Conservation (phyloP, 2,113 vertebrate species). For the Zonotrichia leucophrys region DNA sequence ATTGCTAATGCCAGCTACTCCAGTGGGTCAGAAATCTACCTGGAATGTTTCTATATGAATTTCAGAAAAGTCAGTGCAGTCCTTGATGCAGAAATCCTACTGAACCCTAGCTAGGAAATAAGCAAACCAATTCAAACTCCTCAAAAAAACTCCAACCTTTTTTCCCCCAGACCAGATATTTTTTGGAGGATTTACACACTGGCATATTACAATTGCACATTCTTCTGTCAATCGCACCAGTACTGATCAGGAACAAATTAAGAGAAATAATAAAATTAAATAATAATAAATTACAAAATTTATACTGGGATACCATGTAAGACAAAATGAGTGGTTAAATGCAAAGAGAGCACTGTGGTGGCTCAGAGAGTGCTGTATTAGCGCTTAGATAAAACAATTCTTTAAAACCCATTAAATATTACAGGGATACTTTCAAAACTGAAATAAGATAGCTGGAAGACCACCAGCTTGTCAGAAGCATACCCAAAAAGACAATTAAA, state of each 20-base stretch:
- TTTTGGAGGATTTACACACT: not conserved
- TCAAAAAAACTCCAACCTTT: not conserved
- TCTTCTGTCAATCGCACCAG: not conserved
- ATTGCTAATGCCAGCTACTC: not conserved
- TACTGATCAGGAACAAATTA: not conserved
- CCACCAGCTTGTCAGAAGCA: not conserved
- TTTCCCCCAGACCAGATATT: not conserved
- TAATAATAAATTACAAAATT: not conserved
- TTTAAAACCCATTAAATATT: not conserved
- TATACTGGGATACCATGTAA: not conserved
- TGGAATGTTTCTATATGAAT: not conserved
- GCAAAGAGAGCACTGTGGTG: not conserved
- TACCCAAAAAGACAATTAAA: not conserved
- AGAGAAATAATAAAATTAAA: not conserved
- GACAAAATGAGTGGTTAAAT: not conserved
- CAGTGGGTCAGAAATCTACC: not conserved
- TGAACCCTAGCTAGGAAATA: not conserved
- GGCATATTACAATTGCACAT: accelerated
- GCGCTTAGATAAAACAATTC: not conserved
- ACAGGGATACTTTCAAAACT: not conserved
- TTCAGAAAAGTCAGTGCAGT: not conserved
- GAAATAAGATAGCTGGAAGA: not conserved
- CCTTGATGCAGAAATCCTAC: not conserved
- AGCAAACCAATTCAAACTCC: not conserved
- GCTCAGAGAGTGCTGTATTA: not conserved